These are phyloP conservation scores for Leistus spinibarbis DNA, from an alignment of 2,888 invertebrate species.

Conservation along the genomic window DNA sequence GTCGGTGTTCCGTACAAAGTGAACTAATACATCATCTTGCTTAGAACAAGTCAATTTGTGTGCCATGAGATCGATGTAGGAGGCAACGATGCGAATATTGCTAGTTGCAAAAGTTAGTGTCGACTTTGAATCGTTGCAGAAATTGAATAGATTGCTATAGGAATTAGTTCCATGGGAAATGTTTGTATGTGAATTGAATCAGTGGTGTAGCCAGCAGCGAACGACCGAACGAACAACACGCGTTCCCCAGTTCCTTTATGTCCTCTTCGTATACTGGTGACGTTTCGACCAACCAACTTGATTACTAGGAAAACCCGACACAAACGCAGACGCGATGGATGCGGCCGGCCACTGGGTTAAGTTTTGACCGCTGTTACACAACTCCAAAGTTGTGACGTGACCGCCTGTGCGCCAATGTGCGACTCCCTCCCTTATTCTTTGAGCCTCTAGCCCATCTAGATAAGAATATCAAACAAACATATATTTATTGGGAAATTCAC, in stretches of 20 bases:
- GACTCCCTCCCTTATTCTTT: background rate
- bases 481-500: no score
- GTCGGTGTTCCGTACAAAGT: no score
- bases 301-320: constrained; percentile 22
- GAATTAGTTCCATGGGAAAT: constrained; percentile 15
- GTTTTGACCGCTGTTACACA: constrained; percentile 26
- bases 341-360: constrained; percentile 1
- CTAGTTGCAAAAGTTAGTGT: background rate
- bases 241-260: background rate
- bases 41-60: background rate
- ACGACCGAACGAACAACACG: background rate
- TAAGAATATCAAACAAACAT: no score
- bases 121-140: constrained; percentile 1
- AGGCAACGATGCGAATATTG: background rate
- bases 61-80: background rate
- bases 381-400: constrained; percentile 30
- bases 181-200: constrained; percentile 17
- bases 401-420: background rate
- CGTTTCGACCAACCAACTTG: constrained; percentile 20
- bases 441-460: no score
- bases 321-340: background rate
- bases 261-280: background rate
- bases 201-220: background rate
- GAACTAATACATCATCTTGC: no score
- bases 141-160: constrained; percentile 8